These are phyloP conservation scores for Zaprionus tsacasi DNA, from an alignment of 1,140 invertebrate species.

Conservation along the genomic window DNA sequence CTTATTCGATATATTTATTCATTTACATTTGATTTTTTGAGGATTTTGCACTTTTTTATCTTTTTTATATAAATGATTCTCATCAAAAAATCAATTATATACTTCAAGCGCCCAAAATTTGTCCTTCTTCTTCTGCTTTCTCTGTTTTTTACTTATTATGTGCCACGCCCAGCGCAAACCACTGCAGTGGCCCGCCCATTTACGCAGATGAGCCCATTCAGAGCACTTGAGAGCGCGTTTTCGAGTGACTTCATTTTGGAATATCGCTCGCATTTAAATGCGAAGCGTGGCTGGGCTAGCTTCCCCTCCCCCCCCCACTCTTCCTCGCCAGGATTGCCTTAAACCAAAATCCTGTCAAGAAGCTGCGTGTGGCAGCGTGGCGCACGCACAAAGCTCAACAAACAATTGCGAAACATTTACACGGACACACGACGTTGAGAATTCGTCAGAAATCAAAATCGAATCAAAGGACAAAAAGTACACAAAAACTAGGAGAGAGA, in stretches of 20 bases:
- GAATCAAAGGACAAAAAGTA: constrained; percentile 66
- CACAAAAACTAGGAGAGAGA: constrained; percentile 22
- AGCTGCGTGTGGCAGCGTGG: constrained; percentile 58
- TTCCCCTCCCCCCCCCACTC: not conserved
- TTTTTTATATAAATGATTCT: too few relatives aligned
- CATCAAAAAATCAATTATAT: too few relatives aligned
- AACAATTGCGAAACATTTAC: constrained; percentile 81
- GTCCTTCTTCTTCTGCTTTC: not conserved
- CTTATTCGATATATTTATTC: too few relatives aligned
- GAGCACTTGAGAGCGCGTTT: constrained; percentile 51
- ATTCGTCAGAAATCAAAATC: constrained; percentile 81
- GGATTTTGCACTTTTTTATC: too few relatives aligned
- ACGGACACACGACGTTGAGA: constrained; percentile 65
- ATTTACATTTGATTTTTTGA: too few relatives aligned
- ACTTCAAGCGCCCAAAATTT: too few relatives aligned
- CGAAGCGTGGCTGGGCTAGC: constrained; percentile 57
- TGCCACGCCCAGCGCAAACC: constrained; percentile 24
- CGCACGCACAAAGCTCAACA: constrained; percentile 74
- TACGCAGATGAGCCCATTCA: constrained; percentile 32
- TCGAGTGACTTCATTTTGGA: constrained; percentile 76
- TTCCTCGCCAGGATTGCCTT: not conserved
- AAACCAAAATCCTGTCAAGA: constrained; percentile 31
- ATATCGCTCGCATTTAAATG: constrained; percentile 70
- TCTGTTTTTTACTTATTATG: not conserved
- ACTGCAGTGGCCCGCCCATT: constrained; percentile 41